phyloP scores from a whole-genome alignment of 2,888 invertebrate species.

The Macrosiphum euphorbiae region DNA sequence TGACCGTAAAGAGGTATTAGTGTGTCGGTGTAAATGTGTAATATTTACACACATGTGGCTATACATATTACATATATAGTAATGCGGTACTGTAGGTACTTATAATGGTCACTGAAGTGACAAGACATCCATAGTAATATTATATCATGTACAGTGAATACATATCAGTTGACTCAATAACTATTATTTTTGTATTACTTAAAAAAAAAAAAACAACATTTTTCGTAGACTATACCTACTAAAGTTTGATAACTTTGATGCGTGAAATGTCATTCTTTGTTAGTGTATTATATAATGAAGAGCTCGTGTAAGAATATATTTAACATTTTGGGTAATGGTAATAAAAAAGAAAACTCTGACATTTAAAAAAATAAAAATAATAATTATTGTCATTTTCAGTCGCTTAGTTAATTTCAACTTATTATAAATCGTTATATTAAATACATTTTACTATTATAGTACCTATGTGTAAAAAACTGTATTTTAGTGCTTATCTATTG shows the following conservation, averaged over 20 bases:
- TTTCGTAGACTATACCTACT: not conserved
- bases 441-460: not conserved
- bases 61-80: not conserved
- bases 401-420: not conserved
- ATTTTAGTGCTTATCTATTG: not conserved
- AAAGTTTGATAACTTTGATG: not conserved
- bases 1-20: not conserved
- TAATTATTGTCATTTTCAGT: not conserved
- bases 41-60: not conserved
- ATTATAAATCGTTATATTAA: not conserved
- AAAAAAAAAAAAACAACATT: not conserved
- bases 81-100: not conserved
- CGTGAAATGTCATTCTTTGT: slow-evolving; percentile 47
- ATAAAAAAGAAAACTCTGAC: not conserved
- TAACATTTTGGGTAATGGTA: not conserved
- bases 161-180: not conserved
- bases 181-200: not conserved
- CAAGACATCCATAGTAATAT: not conserved
- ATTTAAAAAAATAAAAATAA: slow-evolving; percentile 10
- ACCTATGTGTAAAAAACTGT: not conserved
- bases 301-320: not conserved
- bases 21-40: not conserved
- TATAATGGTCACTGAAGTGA: too few relatives aligned
- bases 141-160: not conserved
- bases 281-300: not conserved